These are phyloP conservation scores for Holcopasites calliopsidis DNA, from an alignment of 1,140 invertebrate genomes.

Conservation along the genomic window DNA sequence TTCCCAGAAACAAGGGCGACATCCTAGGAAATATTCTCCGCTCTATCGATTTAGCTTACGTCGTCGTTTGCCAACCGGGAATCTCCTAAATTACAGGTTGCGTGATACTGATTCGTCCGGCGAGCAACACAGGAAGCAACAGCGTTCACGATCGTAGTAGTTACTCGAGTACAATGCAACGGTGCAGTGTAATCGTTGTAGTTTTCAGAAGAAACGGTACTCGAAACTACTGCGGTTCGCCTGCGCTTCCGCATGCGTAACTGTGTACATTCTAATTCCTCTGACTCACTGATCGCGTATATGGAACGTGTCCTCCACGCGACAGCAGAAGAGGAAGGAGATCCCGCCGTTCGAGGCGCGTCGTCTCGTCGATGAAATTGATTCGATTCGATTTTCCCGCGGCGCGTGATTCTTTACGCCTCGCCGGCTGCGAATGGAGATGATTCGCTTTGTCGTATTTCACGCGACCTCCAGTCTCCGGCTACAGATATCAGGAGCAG, in stretches of 20 bases:
- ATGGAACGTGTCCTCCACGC: background rate
- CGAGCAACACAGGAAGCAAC: background rate
- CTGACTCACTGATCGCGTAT: background rate
- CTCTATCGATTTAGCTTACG: background rate
- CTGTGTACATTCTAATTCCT: slow-evolving; percentile 21
- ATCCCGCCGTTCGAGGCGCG: background rate
- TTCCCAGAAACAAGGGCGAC: background rate
- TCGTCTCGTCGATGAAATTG: slow-evolving; percentile 47
- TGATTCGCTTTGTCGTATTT: slow-evolving; percentile 55
- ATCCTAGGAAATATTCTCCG: background rate
- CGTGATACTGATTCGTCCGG: background rate
- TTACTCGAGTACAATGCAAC: background rate
- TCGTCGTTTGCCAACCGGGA: background rate
- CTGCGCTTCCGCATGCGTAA: background rate
- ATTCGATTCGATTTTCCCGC: slow-evolving; percentile 57
- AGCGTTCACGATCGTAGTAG: background rate
- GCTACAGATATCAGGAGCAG: slow-evolving; percentile 21
- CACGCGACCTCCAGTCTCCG: slow-evolving; percentile 33
- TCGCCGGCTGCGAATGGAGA: slow-evolving; percentile 49
- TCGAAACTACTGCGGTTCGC: background rate
- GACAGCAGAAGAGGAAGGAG: background rate
- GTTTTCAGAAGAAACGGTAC: slow-evolving; percentile 2
- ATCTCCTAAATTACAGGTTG: background rate
- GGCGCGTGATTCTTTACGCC: slow-evolving; percentile 46
- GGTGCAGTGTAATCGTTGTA: background rate